A percentile compares a stretch with the other conserved stretches of the same genome.
These are phyloP conservation scores for Lethenteron reissneri DNA, from an alignment of 2,113 vertebrate species.

Conservation along the genomic window DNA sequence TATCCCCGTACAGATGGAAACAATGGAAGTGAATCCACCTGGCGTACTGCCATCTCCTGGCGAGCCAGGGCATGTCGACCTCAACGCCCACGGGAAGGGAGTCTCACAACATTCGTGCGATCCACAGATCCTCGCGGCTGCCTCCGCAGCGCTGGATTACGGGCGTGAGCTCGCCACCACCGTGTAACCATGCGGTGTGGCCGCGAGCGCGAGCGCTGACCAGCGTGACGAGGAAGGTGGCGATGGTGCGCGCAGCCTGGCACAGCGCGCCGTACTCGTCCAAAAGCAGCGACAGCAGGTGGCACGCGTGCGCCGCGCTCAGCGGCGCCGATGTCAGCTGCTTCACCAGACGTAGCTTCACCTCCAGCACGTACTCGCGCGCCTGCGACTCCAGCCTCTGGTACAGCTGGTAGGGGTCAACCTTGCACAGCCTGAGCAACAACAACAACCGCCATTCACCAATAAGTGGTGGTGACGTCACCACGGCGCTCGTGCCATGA, in stretches of 20 bases:
- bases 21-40: too few species aligned
- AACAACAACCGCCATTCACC: neutral
- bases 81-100: too few species aligned
- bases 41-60: too few species aligned
- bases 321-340: constrained; percentile 55
- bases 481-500: neutral
- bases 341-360: constrained; percentile 75
- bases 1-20: too few species aligned
- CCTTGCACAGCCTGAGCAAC: constrained; percentile 53
- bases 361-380: constrained; percentile 72
- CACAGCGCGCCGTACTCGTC: constrained; percentile 82
- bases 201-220: constrained; percentile 25
- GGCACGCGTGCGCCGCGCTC: constrained; percentile 54
- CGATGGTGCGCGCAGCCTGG: constrained; percentile 80
- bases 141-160: too few species aligned
- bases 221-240: constrained; percentile 81
- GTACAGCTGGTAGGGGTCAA: constrained; percentile 88
- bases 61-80: too few species aligned
- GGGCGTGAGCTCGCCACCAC: too few species aligned
- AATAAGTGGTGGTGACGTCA: neutral
- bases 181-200: too few species aligned
- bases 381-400: constrained; percentile 84
- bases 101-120: too few species aligned
- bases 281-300: constrained; percentile 74
- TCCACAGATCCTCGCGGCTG: too few species aligned